phyloP scores from a whole-genome alignment of 2,888 invertebrate species.

The Agrenia bidenticulata region DNA sequence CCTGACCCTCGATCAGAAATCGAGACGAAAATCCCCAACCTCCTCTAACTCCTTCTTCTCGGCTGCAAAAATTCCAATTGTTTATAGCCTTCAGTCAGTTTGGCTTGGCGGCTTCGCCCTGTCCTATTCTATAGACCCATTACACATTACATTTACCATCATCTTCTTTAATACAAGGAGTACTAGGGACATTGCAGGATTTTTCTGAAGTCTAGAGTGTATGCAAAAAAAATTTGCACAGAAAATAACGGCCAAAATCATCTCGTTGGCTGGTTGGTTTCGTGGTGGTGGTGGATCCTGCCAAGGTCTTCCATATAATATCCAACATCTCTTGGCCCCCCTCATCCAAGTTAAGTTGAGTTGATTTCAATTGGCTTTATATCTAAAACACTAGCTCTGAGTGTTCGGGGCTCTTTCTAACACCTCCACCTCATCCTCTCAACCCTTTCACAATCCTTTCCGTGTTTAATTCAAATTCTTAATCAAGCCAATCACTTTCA shows the following conservation, averaged over 20 bases:
- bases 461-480: constrained; percentile 1
- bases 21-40: too few species aligned
- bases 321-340: too few species aligned
- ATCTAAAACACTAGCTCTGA: too few species aligned
- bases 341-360: too few species aligned
- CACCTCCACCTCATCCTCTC: constrained; percentile 6
- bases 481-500: constrained; percentile 19
- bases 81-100: too few species aligned
- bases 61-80: too few species aligned
- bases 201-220: neutral
- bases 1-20: too few species aligned
- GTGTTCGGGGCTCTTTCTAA: too few species aligned
- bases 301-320: too few species aligned
- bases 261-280: neutral
- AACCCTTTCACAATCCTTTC: constrained; percentile 12
- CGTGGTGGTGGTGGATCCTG: too few species aligned
- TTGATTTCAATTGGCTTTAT: too few species aligned
- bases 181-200: constrained; percentile 8
- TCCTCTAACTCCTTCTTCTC: too few species aligned
- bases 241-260: constrained; percentile 3
- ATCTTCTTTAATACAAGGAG: neutral
- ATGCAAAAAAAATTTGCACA: constrained; percentile 2
- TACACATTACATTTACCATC: neutral
- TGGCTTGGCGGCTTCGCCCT: constrained; percentile 6
- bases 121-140: constrained; percentile 3